These are phyloP conservation scores for Chaetura pelagica DNA, from an alignment of 2,113 vertebrate species.

Conservation along the genomic window DNA sequence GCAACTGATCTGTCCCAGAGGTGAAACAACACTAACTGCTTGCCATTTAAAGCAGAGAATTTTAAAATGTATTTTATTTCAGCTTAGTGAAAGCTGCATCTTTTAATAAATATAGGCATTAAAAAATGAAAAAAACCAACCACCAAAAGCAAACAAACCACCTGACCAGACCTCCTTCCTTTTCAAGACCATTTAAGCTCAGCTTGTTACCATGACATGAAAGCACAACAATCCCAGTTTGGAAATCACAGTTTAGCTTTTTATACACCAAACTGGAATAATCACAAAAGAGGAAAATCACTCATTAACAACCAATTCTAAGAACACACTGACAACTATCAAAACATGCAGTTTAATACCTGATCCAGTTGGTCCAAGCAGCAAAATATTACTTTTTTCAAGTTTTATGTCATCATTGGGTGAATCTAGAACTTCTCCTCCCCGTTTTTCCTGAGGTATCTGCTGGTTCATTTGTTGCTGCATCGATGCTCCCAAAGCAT, in stretches of 20 bases:
- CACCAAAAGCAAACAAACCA: not conserved
- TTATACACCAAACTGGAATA: not conserved
- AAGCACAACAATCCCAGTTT: not conserved
- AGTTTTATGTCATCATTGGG: slow-evolving; percentile 92
- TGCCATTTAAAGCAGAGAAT: not conserved
- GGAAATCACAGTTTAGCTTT: not conserved
- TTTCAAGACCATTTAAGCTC: not conserved
- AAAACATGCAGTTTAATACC: slow-evolving; percentile 70
- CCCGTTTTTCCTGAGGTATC: slow-evolving; percentile 90
- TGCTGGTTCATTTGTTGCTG: slow-evolving; percentile 95
- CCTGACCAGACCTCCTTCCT: not conserved
- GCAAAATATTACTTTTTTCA: slow-evolving; percentile 98
- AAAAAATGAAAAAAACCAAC: not conserved
- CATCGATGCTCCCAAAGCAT: slow-evolving; percentile 93
- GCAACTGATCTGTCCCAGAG: not conserved
- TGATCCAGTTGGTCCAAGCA: slow-evolving; percentile 97
- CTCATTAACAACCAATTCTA: not conserved
- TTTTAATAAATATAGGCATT: not conserved
- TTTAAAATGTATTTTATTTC: not conserved
- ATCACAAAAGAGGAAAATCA: not conserved
- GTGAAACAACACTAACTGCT: not conserved
- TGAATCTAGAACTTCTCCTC: slow-evolving; percentile 94
- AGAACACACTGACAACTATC: not conserved
- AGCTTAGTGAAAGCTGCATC: not conserved
- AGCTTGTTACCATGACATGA: not conserved